Base-by-base conservation (phyloP, 2,113 vertebrate genomes). In the Pteropus alecto region DNA sequence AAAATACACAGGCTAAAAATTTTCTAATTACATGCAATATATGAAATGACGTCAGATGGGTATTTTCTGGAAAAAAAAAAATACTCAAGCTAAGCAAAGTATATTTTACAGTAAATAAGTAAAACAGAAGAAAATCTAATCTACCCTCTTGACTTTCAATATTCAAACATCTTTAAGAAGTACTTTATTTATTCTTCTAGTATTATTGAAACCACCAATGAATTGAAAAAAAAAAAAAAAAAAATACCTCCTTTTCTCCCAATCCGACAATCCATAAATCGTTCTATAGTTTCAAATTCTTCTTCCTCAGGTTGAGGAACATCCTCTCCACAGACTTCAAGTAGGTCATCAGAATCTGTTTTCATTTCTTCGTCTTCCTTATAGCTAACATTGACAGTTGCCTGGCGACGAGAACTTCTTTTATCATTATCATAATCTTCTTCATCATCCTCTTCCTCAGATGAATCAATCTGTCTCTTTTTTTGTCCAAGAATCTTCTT, bases 361-460 rank as follows among this genome's bases (percentile, higher is more conserved):
- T 99, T 99, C 93, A 99, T 98, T 95, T 99, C 99, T 88, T 99
- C 99, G 51, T 99, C 99, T 98, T 99, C 99, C 95, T 99, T 99
- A 97, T 99, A 99, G 98, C 99, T 99, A 83, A 99, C 84, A 35
- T 99, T 99, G 85, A 99, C 99, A 0, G 99, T 99, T 93, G 99
- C 99, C 96, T 99, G 99, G 67, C 99, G 99, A 89, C 99, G 99
- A 78, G 99, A 99, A 58, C 99, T 99, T 93, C 98, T 99, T 98
- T 99, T 99, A 97, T 99, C 98, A 82, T 99, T 99, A 77, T 99
- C 99, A 74, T 99, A 99, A 41, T 99, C 98, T 0, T 98, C 98
- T 0, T 98, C 98, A 0, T 98, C 98, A 0, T 98, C 98, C 0
- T 98, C 98, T 0, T 99, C 99, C 2, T 99, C 99, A 19, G 99